Evolutionary conservation across 2,797 vertebrate genomes (phyloP).

Genomic region (Labeo calbasu): DNA sequence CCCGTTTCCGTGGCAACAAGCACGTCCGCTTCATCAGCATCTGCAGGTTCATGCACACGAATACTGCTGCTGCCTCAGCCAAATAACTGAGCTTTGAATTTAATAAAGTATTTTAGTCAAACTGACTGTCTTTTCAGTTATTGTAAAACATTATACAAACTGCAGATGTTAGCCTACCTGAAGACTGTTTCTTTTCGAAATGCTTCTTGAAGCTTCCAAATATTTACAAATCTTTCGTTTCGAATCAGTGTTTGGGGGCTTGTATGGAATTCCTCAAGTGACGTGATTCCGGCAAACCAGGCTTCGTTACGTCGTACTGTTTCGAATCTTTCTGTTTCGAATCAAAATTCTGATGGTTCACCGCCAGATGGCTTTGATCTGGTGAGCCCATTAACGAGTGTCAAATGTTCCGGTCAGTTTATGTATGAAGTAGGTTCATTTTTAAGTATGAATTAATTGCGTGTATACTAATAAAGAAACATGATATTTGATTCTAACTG

Average conservation of each 20-base stretch:
- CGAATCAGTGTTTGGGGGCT: neutral
- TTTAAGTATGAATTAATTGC: neutral
- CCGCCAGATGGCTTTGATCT: neutral
- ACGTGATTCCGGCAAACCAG: neutral
- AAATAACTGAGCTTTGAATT: neutral
- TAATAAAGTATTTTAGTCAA: neutral
- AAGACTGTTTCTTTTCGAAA: neutral
- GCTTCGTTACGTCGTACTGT: neutral
- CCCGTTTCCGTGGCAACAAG: conserved; percentile 78
- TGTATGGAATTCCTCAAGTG: neutral
- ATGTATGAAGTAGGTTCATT: no score
- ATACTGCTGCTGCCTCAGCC: neutral
- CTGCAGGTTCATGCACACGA: neutral
- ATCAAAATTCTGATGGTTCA: neutral
- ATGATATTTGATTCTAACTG: neutral
- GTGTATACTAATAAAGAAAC: neutral
- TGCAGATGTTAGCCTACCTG: neutral
- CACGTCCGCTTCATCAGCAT: conserved; percentile 43
- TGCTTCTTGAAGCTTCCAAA: neutral
- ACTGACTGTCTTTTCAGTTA: neutral
- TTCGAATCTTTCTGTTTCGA: neutral
- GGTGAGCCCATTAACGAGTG: neutral
- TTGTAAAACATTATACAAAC: neutral
- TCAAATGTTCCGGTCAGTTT: neutral
- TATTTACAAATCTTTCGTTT: neutral